Conservation (phyloP, 2,888 invertebrate genomes). For the Drosophila anomelani region DNA sequence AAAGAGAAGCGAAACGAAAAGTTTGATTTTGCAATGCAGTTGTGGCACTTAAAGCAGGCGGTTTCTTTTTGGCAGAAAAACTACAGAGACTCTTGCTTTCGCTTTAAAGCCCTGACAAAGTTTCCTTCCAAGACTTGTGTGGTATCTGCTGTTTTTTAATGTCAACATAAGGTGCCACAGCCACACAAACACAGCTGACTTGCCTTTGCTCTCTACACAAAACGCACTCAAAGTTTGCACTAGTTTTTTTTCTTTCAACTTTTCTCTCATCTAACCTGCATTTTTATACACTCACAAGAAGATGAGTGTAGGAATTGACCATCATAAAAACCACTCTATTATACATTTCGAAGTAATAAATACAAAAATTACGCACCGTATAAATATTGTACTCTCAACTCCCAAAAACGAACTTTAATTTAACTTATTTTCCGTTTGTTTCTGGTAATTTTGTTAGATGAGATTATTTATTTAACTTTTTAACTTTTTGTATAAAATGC, state of each 20-base stretch:
- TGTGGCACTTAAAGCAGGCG: conserved; percentile 15
- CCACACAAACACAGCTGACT: conserved; percentile 28
- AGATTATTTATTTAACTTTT: neutral
- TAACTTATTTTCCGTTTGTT: neutral
- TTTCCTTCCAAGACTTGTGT: conserved; percentile 4
- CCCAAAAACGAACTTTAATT: neutral
- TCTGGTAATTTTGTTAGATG: neutral
- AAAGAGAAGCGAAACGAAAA: conserved; percentile 14
- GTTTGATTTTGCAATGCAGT: conserved; percentile 63
- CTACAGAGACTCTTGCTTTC: conserved; percentile 14
- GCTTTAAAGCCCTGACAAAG: conserved; percentile 21
- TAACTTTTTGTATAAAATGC: too few species aligned
- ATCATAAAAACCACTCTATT: neutral
- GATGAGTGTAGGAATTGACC: neutral
- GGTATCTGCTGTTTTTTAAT: conserved; percentile 26
- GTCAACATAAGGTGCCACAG: conserved; percentile 43
- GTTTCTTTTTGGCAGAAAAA: neutral
- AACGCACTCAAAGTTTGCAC: conserved; percentile 33
- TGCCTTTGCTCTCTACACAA: conserved; percentile 28
- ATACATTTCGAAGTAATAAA: too few species aligned
- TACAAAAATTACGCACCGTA: neutral
- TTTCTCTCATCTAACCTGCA: neutral
- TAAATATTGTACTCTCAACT: neutral
- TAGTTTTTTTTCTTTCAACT: conserved; percentile 21
- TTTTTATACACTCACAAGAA: conserved; percentile 6